Percentiles rank a stretch among this genome's conserved stretches.
phyloP scores from a whole-genome alignment of 2,113 vertebrate genomes.

The Sphaerodactylus townsendi region DNA sequence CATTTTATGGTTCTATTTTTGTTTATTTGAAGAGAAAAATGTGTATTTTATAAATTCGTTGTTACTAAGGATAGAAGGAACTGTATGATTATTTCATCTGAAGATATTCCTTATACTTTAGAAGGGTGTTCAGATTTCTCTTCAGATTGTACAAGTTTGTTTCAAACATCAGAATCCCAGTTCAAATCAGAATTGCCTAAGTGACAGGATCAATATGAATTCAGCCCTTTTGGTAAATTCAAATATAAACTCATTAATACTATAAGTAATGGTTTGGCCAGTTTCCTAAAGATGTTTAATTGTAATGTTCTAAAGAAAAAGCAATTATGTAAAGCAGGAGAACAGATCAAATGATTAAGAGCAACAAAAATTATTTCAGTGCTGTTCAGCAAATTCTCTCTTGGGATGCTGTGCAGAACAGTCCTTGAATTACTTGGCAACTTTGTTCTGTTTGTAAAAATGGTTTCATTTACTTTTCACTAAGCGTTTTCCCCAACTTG shows the following conservation, averaged over 20 bases:
- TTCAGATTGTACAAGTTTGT: too few relatives aligned
- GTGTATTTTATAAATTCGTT: background rate
- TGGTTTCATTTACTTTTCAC: background rate
- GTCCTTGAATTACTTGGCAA: background rate
- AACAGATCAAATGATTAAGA: background rate
- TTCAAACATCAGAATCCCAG: background rate
- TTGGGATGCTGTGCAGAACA: background rate
- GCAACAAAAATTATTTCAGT: constrained; percentile 6
- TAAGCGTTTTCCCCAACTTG: constrained; percentile 27
- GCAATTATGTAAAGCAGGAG: background rate
- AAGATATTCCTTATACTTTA: too few relatives aligned
- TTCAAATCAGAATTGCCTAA: background rate
- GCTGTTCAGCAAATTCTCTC: constrained; percentile 8
- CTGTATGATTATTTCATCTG: too few relatives aligned
- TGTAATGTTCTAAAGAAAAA: background rate
- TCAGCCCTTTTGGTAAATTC: background rate
- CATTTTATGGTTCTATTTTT: background rate
- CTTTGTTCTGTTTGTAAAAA: background rate
- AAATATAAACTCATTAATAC: background rate
- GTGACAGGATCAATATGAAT: background rate
- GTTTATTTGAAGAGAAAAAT: background rate
- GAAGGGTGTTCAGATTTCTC: too few relatives aligned
- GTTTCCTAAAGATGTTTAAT: background rate
- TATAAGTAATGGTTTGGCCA: background rate
- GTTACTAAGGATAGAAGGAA: too few relatives aligned